Conservation (phyloP, 2,113 vertebrate genomes). For the Danionella cerebrum region DNA sequence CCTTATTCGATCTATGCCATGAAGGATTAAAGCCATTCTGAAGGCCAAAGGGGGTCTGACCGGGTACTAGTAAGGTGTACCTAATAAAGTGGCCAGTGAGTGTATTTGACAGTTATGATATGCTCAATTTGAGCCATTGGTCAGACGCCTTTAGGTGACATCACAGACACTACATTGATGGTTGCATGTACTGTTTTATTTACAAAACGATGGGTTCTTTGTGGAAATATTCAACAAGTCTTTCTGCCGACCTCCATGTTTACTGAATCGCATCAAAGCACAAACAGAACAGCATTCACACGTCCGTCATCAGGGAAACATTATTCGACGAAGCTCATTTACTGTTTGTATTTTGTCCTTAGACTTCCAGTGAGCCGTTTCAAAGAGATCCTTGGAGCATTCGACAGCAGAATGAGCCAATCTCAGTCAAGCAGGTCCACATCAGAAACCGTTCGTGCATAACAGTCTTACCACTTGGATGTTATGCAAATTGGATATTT, state of each 20-base stretch:
- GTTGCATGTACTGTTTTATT: too few species aligned
- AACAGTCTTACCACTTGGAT: neutral
- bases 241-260: neutral
- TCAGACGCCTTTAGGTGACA: too few species aligned
- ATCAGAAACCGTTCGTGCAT: conserved; percentile 40
- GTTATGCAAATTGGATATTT: conserved; percentile 43
- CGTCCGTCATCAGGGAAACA: neutral
- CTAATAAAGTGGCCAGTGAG: too few species aligned
- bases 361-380: conserved; percentile 5
- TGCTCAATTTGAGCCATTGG: too few species aligned
- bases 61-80: too few species aligned
- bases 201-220: neutral
- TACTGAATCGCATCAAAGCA: neutral
- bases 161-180: too few species aligned
- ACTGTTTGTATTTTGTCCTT: neutral
- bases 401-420: conserved; percentile 45
- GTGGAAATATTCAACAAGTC: neutral
- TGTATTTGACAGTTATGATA: too few species aligned
- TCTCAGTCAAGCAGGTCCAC: conserved; percentile 23
- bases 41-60: too few species aligned
- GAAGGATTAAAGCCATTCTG: too few species aligned
- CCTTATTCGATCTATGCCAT: too few species aligned
- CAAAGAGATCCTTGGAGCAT: conserved; percentile 12
- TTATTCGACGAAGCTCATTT: neutral
- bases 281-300: neutral